Evolutionary conservation across 2,888 invertebrate genomes (phyloP), one percentile per base, ranked within the genome.

Genomic region (Malthinus flaveolus): DNA sequence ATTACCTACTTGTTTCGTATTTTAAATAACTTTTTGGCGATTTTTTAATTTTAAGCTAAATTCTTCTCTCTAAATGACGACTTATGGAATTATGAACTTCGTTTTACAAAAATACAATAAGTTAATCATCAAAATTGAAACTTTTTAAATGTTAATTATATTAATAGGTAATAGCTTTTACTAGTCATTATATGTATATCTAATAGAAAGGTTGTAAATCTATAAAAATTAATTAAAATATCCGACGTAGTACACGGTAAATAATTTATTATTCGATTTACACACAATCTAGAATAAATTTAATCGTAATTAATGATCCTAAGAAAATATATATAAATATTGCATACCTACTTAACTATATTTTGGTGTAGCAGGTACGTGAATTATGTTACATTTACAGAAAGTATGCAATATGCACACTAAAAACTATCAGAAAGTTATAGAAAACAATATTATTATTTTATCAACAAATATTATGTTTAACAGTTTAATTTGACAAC

Each of bases 281-380:
- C 39, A 23, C 39, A 42, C 10, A 42, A 42, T 42, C 15, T 42
- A 23, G 2, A 42, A 42, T 15, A 15, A 42, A 42, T 23, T 42
- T 42, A 39, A 39, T 15, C 7, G 13, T 39, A 39, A 39, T 39
- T 15, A 42, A 23, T 42, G n/a, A 42, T n/a, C 15, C 39, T 42
- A 42, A 42, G 39, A 42, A 42, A 42, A 42, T 42, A 42, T 37
- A 37, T 42, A 23, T 42, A 42, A 42, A 42, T 42, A 42, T 42
- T 42, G 39, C 39, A 42, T 42, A 42, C 39, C 39, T 42, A 42
- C 39, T 42, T 42, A 42, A 42, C 15, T 15, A 42, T 12, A 42
- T 42, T 42, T 42, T 42, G 39, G 39, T 42, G 39, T 42, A 42
- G 39, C 39, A 42, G 39, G 39, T 42, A 42, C 39, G 39, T 42